A percentile compares a stretch with the other conserved stretches of the same genome.
phyloP scores from a whole-genome alignment of 2,113 vertebrate species.

The Phalacrocorax pelagicus region DNA sequence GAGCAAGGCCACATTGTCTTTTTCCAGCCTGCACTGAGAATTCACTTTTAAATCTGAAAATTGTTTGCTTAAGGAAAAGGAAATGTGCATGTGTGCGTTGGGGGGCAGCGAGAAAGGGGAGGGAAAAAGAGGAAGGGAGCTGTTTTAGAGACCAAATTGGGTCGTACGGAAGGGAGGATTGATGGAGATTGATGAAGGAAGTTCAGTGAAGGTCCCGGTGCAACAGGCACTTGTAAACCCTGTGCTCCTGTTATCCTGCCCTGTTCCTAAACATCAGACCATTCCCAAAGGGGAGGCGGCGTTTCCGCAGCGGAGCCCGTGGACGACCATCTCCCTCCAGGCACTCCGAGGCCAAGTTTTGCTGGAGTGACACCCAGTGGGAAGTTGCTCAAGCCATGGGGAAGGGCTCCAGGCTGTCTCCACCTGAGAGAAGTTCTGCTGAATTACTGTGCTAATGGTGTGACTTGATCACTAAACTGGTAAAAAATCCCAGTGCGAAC shows the following conservation, averaged over 20 bases:
- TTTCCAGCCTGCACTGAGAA: not conserved
- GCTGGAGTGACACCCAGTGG: not conserved
- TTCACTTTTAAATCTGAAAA: conserved; percentile 45
- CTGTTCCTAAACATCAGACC: not conserved
- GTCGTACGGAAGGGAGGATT: not conserved
- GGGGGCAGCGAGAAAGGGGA: not conserved
- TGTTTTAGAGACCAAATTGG: not conserved
- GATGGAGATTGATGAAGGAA: conserved; percentile 41
- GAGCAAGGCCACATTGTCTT: conserved; percentile 20
- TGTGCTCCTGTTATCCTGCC: not conserved
- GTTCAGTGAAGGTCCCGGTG: not conserved
- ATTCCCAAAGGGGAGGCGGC: not conserved
- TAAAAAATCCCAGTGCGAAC: not conserved
- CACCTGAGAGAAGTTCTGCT: not conserved
- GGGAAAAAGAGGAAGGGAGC: conserved; percentile 20
- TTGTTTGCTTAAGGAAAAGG: conserved; percentile 59
- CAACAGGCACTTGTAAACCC: not conserved
- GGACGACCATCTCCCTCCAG: not conserved
- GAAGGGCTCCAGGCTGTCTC: not conserved
- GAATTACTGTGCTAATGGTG: rapidly evolving
- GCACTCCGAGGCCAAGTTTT: not conserved
- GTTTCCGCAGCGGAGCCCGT: not conserved
- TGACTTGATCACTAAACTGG: not conserved
- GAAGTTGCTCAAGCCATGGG: not conserved
- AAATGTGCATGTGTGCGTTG: not conserved